Base-by-base conservation (phyloP, 2,113 vertebrate genomes). In the Mus spicilegus region DNA sequence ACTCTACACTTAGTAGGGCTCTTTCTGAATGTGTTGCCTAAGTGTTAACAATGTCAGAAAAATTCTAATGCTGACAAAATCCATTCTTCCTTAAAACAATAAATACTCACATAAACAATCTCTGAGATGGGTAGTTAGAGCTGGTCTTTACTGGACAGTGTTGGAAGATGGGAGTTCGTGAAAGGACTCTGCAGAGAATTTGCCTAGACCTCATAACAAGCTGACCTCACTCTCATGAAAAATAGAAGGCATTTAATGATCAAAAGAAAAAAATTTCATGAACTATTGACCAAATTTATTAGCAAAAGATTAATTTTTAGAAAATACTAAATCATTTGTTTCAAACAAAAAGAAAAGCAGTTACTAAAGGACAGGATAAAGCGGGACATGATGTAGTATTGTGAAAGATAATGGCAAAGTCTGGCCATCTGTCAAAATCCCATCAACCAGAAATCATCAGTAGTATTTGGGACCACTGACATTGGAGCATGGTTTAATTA, bases 261-360 rank as follows among this genome's bases (percentile, higher is more conserved):
- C 73, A 70, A 70, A 89, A 8, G 28, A 30, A 67, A 67, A 67
- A 61, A 24, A 56, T 58, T 22, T 42, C 28, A 54, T 39, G 81
- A 91, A 39, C 26, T 65, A 61, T 58, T 96, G 76, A 63, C 65
- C 8, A 67, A 39, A 28, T 84, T 93, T 61, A 65, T 16, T 22
- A 86, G 26, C 39, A 86, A 86, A 87, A 36, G n/a, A 93, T 65
- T 95, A 46, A 89, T 63, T 91, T 51, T n/a, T 36, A 81, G 69
- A 90, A 95, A 91, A 84, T 75, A 67, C 69, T 65, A 91, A 86
- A 42, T 51, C 30, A 42, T 54, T 49, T 4, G 30, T 42, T 93
- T 93, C 61, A 84, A 58, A 4, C 49, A 84, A 90, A 20, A 91
- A 81, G 89, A 72, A 89, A 86, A 93, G 76, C 36, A 94, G 92